Evolutionary conservation across 1,140 invertebrate species (phyloP).

Genomic region (Muscidifurax raptorellus): DNA sequence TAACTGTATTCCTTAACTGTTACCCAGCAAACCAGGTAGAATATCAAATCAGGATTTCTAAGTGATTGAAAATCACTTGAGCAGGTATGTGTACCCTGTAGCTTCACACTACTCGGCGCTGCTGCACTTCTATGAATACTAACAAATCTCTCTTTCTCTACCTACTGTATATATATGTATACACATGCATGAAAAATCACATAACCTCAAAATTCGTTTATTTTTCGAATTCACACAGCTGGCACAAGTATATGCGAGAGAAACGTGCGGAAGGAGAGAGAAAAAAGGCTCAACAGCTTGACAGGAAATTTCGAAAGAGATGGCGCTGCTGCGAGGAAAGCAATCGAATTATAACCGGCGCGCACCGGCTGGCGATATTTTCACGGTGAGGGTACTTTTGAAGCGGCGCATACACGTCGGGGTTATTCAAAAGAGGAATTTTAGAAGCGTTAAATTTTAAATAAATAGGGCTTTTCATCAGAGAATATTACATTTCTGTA

Average conservation of each 20-base stretch:
- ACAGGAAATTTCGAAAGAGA: slow-evolving; percentile 1
- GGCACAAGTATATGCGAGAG: background rate
- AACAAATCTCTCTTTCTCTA: background rate
- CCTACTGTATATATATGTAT: no score
- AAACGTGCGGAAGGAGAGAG: background rate
- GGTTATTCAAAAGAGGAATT: background rate
- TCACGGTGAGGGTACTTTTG: background rate
- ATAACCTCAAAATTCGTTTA: background rate
- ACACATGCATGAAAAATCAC: background rate
- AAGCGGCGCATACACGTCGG: background rate
- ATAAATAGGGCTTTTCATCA: no score
- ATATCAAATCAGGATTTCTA: slow-evolving; percentile 21
- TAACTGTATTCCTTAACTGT: slow-evolving; percentile 33
- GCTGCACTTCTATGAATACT: slow-evolving; percentile 1
- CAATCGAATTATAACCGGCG: slow-evolving; percentile 16
- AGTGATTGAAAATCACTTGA: slow-evolving; percentile 13
- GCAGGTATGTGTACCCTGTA: background rate
- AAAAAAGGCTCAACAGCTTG: background rate
- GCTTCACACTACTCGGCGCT: background rate
- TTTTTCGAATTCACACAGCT: background rate
- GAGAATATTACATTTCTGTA: no score
- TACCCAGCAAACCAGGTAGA: background rate
- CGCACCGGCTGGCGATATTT: background rate
- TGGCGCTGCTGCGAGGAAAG: background rate
- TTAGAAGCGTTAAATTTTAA: no score